Conservation (phyloP, 2,888 invertebrate genomes). For the Cremastinae sp. region DNA sequence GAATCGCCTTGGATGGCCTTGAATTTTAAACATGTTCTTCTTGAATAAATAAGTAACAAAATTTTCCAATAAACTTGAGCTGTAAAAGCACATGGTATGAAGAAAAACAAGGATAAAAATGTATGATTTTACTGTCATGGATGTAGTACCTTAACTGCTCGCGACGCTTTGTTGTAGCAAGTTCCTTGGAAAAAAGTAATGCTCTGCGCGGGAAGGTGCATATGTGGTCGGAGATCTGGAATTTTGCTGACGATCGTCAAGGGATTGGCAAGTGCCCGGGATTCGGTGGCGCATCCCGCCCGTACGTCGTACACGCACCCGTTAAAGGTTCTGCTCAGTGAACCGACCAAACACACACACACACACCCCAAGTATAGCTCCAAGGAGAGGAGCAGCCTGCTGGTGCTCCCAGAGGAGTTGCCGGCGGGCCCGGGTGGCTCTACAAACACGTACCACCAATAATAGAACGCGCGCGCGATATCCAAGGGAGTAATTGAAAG, state of each 20-base stretch:
- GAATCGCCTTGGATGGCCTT: too few species aligned
- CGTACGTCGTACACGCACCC: constrained; percentile 68
- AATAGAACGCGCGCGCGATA: constrained; percentile 44
- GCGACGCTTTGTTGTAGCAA: constrained; percentile 45
- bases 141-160: too few species aligned
- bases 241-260: constrained; percentile 78
- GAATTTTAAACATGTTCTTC: too few species aligned
- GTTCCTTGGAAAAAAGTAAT: constrained; percentile 29
- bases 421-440: constrained; percentile 59
- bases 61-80: too few species aligned
- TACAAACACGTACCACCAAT: constrained; percentile 59
- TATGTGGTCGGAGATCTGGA: constrained; percentile 75
- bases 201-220: constrained; percentile 59
- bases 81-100: too few species aligned
- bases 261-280: constrained; percentile 66
- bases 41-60: too few species aligned
- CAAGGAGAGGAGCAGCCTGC: constrained; percentile 31
- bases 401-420: constrained; percentile 74
- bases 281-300: constrained; percentile 33
- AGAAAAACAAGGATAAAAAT: too few species aligned
- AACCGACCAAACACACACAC: constrained; percentile 67
- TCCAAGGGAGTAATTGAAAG: constrained; percentile 74
- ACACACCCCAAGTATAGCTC: not conserved
- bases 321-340: constrained; percentile 76
- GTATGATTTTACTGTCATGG: too few species aligned